Evolutionary conservation across 2,888 invertebrate genomes (phyloP), one percentile per base, ranked within the genome.

Genomic region (Enchytraeus crypticus): DNA sequence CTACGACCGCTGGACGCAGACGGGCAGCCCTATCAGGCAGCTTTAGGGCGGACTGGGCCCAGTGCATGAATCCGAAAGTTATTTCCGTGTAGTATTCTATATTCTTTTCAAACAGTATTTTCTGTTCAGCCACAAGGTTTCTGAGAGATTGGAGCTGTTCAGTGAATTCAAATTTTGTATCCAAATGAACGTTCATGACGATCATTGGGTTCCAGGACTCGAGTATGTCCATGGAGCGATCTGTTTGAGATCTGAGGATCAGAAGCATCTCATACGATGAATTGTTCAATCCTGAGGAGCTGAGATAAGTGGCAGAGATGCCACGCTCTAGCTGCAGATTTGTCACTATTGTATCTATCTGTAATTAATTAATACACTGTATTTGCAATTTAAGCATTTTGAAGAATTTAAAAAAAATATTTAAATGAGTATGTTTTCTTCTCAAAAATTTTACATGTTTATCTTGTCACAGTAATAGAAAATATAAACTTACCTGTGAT

Each of bases 311-410:
- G 21, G 49, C 49, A 32, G 47, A 46, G 47, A 34, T 46, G 2
- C 57, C 57, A 11, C 57, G 30, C 49, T 57, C 57, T 49, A 51
- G 45, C 27, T 57, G 57, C 21, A 57, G 33, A 33, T 18, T 2
- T n/a, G 45, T 33, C 21, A 57, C 47, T 23, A 49, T 33, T 11
- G 18, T n/a, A 33, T 57, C 46, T 0, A 57, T 26, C 2, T 4
- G 23, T 21, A 47, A 33, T 4, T 46, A 33, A n/a, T n/a, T n/a
- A n/a, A n/a, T n/a, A n/a, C n/a, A n/a, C n/a, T n/a, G n/a, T n/a
- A n/a, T n/a, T n/a, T n/a, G n/a, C n/a, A n/a, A n/a, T n/a, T n/a
- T n/a, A n/a, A n/a, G n/a, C n/a, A n/a, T n/a, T n/a, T n/a, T n/a
- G n/a, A n/a, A n/a, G n/a, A n/a, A n/a, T n/a, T n/a, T n/a, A n/a